Conservation (phyloP, 2,113 vertebrate species). For the Semicossyphus pulcher region DNA sequence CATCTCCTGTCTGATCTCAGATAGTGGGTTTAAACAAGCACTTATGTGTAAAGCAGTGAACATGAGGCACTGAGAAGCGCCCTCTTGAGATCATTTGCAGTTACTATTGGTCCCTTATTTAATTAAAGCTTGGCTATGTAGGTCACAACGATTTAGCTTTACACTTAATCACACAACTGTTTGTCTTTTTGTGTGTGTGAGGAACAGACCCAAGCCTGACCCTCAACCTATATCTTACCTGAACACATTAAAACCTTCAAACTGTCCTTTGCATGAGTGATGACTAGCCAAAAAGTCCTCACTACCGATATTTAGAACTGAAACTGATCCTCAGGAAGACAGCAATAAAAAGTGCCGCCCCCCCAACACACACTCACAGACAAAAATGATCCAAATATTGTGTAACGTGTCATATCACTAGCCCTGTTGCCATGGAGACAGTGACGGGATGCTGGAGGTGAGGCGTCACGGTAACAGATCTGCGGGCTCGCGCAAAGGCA, state of each 20-base stretch:
- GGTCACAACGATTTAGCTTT: background rate
- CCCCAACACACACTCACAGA: background rate
- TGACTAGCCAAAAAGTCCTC: too few species aligned
- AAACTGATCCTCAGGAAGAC: background rate
- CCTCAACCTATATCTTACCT: too few species aligned
- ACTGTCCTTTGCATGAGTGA: too few species aligned
- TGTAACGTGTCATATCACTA: conserved; percentile 15
- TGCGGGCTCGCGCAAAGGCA: too few species aligned
- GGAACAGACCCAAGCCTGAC: background rate
- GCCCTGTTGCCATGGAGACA: conserved; percentile 48
- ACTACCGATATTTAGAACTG: too few species aligned
- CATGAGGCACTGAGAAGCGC: background rate
- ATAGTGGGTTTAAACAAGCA: background rate
- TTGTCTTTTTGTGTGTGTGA: too few species aligned
- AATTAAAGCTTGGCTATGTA: background rate
- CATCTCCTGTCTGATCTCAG: background rate
- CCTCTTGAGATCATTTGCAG: background rate
- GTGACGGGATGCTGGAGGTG: conserved; percentile 1
- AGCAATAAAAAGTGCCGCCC: background rate
- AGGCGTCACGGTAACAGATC: conserved; percentile 23
- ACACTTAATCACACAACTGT: background rate
- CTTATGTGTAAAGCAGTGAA: background rate
- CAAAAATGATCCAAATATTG: background rate
- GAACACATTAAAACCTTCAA: background rate
- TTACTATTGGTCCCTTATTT: background rate